Percentiles rank a stretch among this genome's conserved stretches.
Conservation (phyloP, 2,888 invertebrate genomes). For the Prosapia bicincta region DNA sequence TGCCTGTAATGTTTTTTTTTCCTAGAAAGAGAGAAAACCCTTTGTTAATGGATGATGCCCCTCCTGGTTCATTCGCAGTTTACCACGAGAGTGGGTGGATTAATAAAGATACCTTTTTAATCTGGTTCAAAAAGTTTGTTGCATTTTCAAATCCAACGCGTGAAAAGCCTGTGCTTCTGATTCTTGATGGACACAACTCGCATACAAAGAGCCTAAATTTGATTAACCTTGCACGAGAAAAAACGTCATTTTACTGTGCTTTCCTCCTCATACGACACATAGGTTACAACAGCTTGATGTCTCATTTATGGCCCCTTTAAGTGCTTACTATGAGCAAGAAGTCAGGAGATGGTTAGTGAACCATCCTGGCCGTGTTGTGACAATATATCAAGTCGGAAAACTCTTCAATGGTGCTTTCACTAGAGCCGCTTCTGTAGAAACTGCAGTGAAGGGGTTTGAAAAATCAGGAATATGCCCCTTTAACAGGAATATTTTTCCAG, state of each 20-base stretch:
- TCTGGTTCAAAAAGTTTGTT: not conserved
- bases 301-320: conserved; percentile 38
- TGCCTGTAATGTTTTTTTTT: conserved; percentile 15
- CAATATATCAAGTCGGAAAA: conserved; percentile 36
- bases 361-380: conserved; percentile 39
- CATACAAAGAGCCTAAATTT: conserved; percentile 24
- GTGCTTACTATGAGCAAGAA: conserved; percentile 37
- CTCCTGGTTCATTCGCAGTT: conserved; percentile 31
- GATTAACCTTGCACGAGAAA: conserved; percentile 14
- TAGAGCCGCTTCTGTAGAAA: conserved; percentile 37
- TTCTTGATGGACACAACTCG: conserved; percentile 25
- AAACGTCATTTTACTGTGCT: too few species aligned
- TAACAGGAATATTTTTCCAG: conserved; percentile 40
- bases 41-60: conserved; percentile 26
- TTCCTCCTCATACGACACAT: conserved; percentile 16
- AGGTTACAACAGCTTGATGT: conserved; percentile 31
- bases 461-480: conserved; percentile 40
- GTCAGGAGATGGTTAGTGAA: conserved; percentile 34
- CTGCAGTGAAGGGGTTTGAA: conserved; percentile 40
- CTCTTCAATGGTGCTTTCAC: conserved; percentile 30
- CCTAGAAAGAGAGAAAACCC: conserved; percentile 5
- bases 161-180: conserved; percentile 12
- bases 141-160: conserved; percentile 8
- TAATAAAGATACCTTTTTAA: not conserved
- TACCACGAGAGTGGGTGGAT: conserved; percentile 28